These are phyloP conservation scores for Pangasius macronema DNA, from an alignment of 2,797 vertebrate species.

Conservation along the genomic window DNA sequence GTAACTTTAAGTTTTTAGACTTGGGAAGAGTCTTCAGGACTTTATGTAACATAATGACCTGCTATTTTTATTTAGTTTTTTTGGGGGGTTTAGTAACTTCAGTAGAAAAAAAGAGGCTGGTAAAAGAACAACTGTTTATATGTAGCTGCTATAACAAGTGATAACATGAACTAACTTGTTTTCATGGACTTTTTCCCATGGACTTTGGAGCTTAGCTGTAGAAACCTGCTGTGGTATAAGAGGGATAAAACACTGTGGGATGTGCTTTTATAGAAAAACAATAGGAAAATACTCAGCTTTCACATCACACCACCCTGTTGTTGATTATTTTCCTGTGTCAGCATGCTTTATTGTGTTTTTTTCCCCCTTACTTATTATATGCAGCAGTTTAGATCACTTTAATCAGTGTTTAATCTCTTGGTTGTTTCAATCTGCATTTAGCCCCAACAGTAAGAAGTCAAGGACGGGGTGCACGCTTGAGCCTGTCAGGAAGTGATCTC, in stretches of 20 bases:
- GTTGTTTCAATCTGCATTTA: slow-evolving; percentile 20
- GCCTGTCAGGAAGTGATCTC: slow-evolving; percentile 58
- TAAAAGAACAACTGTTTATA: background rate
- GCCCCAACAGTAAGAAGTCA: slow-evolving; percentile 22
- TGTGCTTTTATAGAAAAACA: background rate
- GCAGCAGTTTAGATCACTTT: background rate
- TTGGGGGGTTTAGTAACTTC: background rate
- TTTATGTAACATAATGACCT: background rate
- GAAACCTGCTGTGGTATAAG: background rate
- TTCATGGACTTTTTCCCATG: no score
- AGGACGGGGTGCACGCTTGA: background rate
- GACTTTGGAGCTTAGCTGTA: no score
- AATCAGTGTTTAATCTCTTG: background rate
- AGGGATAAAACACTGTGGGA: no score
- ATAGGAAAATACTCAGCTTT: background rate
- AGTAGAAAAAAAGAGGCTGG: background rate
- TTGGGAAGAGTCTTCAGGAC: background rate
- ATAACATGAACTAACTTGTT: background rate
- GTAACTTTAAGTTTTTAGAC: background rate
- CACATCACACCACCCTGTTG: background rate
- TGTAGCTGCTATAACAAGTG: background rate
- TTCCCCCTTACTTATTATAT: background rate
- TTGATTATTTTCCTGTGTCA: background rate
- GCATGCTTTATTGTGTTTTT: background rate
- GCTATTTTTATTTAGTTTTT: background rate